Evolutionary conservation across 2,888 invertebrate genomes (phyloP), one percentile per base, ranked within the genome.

Genomic region (Andrena praecox): DNA sequence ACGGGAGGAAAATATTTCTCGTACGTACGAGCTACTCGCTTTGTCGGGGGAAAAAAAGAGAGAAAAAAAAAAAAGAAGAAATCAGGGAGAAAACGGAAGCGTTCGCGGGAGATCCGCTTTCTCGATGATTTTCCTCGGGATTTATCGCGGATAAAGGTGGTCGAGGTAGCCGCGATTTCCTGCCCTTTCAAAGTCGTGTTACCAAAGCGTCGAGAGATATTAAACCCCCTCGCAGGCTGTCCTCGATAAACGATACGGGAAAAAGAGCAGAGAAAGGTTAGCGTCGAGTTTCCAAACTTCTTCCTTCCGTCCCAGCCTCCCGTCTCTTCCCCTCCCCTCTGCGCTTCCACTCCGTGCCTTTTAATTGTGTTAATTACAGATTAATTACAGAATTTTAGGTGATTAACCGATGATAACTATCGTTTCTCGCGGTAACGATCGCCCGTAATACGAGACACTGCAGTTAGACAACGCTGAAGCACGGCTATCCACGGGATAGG

Each of bases 1-100:
- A 64, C 77, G 31, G 16, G 63, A 20, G 42, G 24, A 73, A 73
- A 52, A 74, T 62, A 78, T 78, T 74, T 62, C 16, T 67, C 31
- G 42, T 54, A n/a, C 70, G 10, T 60, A 27, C 50, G 16, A 12
- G 33, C 33, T 72, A 12, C n/a, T 12, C 35, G 63, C 50, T 54
- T 68, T 56, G 66, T 74, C 56, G 60, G 60, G 3, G 42, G 42
- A 35, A 35, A 35, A 0, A 3, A 1, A n/a, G 27, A 20, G 4
- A 8, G 2, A 31, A 3, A 10, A 27, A 24, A 56, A 2, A 56
- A 10, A 27, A 24, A 56, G 0, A 56, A 2, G 54, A 20, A 24
- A 24, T 29, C 56, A 29, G 33, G 29, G 48, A 48, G 33, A 77
- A 66, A 50, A 52, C 16, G 10, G 5, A 24, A 73, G 66, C 48